Percentiles rank a stretch among this genome's conserved stretches.
Evolutionary conservation across 2,113 vertebrate species (phyloP).

Genomic region (Leptodactylus fuscus): DNA sequence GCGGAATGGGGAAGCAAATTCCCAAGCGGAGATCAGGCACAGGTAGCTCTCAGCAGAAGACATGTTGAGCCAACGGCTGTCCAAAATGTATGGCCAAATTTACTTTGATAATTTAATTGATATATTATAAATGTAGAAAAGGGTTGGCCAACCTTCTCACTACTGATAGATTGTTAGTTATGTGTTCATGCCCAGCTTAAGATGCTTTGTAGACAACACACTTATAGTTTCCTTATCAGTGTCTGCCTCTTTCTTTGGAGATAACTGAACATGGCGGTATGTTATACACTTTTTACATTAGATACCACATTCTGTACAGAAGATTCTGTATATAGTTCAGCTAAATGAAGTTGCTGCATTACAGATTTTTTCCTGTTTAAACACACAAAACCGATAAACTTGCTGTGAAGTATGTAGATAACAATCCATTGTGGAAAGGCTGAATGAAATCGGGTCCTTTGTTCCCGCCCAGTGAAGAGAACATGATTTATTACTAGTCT

Average conservation of each 20-base stretch:
- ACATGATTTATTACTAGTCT: conserved; percentile 77
- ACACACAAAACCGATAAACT: conserved; percentile 23
- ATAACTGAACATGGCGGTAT: background rate
- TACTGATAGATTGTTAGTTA: background rate
- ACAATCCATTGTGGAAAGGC: conserved; percentile 40
- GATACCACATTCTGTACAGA: background rate
- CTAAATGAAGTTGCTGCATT: conserved; percentile 8
- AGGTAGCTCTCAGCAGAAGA: too few relatives aligned
- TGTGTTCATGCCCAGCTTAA: background rate
- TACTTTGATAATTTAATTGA: too few relatives aligned
- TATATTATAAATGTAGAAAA: too few relatives aligned
- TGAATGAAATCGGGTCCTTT: conserved; percentile 62
- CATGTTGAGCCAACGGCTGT: too few relatives aligned
- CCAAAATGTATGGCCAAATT: too few relatives aligned
- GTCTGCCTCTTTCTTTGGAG: background rate
- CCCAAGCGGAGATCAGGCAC: too few relatives aligned
- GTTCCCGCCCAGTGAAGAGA: conserved; percentile 69
- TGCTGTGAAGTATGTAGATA: conserved; percentile 43
- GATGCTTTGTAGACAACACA: background rate
- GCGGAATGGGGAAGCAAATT: too few relatives aligned
- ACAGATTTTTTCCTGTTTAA: background rate
- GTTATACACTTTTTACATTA: background rate
- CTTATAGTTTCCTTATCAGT: background rate
- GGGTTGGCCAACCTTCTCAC: too few relatives aligned
- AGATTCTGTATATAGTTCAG: background rate